Base-by-base conservation (phyloP, 53 echinoderm and acorn worm genomes). In the Echinometra lucunter region DNA sequence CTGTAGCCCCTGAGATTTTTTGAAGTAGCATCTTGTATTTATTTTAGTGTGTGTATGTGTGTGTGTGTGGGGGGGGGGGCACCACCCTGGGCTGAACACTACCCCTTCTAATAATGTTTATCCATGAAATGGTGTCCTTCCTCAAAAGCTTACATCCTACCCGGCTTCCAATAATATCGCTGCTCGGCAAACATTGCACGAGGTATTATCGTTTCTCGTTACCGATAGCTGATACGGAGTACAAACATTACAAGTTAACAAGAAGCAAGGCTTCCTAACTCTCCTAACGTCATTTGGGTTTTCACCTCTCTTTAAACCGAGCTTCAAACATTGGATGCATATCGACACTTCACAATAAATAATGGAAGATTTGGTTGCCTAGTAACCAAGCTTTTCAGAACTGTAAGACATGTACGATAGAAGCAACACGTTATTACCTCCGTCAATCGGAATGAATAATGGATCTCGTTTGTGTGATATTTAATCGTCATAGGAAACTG, bases 361-460 rank as follows among this genome's bases (percentile, higher is more conserved):
- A 85, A 85, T 53, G 85, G 47, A 85, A 85, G 53, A 85, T 49
- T 11, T 49, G 85, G 85, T 85, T 85, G 85, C 85, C 30, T 49
- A n/a, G 85, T 45, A 85, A 85, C 85, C 45, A 8, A 85, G 45
- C 85, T 28, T 49, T 47, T 85, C 16, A 85, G 49, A 85, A 85
- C 44, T 81, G 81, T 7, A 85, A 85, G 53, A 11, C 28, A 85
- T 85, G 7, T 78, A 21, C 23, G 78, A 78, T 12, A 21, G 49
- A 66, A 90, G 90, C 60, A 58, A 66, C 66, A 60, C 90, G 90
- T 58, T 90, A 90, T 42, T 58, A 19, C 66, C 60, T n/a, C 58
- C 45, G 90, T 66, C 58, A 90, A 37, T 60, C 4, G 1, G 63
- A 40, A 57, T 90, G 90, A 45, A 90, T 90, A 90, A 90, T 63